These are phyloP conservation scores for Garrulus glandarius DNA, from an alignment of 2,797 vertebrate species.

Conservation along the genomic window DNA sequence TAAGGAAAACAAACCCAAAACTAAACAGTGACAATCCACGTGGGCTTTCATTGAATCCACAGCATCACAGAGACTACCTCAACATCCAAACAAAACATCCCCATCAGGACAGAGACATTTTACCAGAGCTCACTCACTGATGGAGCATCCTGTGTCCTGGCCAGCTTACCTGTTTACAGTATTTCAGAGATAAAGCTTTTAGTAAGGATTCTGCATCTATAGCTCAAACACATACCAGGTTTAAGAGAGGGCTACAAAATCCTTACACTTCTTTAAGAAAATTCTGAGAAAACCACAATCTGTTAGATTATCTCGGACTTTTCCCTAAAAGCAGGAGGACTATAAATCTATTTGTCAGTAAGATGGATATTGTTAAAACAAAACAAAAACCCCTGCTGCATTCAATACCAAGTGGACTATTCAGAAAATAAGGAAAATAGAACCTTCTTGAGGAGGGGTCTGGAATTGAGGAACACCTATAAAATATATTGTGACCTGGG, in stretches of 20 bases:
- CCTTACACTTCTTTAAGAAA: not conserved
- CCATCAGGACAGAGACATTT: not conserved
- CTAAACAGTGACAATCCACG: not conserved
- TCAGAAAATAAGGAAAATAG: not conserved
- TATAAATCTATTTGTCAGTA: not conserved
- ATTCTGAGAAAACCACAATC: not conserved
- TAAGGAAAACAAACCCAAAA: slow-evolving; percentile 8
- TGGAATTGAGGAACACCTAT: not conserved
- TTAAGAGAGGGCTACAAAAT: not conserved
- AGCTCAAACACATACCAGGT: not conserved
- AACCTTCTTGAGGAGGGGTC: not conserved
- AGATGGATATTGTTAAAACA: not conserved
- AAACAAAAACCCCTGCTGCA: not conserved
- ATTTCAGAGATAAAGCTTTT: not conserved
- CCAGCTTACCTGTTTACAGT: not conserved
- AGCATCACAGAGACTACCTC: not conserved
- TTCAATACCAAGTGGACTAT: not conserved
- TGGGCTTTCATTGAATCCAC: not conserved
- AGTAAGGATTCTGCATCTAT: not conserved
- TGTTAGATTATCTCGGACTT: not conserved
- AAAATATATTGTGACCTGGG: not conserved
- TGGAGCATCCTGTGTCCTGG: not conserved
- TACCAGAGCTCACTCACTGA: not conserved
- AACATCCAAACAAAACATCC: not conserved
- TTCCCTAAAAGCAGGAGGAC: not conserved